These are phyloP conservation scores for Tympanoctomys barrerae DNA, from an alignment of 2,797 vertebrate genomes.

Conservation along the genomic window DNA sequence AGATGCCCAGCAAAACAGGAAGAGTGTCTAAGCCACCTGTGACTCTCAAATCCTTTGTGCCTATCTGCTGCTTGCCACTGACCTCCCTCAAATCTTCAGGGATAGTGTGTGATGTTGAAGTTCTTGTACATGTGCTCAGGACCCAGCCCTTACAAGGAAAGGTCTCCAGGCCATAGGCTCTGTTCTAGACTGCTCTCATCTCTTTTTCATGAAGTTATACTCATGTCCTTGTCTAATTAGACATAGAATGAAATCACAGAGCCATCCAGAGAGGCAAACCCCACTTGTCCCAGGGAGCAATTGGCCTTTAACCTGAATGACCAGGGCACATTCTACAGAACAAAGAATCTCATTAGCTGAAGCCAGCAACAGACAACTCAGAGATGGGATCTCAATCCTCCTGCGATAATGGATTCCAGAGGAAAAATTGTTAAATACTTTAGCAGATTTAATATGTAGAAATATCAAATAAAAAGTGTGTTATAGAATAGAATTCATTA, in stretches of 20 bases:
- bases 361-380: background rate
- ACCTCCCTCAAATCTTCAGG: background rate
- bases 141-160: background rate
- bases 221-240: constrained; percentile 2
- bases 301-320: constrained; percentile 21
- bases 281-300: background rate
- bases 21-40: background rate
- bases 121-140: background rate
- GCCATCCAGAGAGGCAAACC: background rate
- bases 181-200: background rate
- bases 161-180: background rate
- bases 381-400: constrained; percentile 41
- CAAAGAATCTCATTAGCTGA: background rate
- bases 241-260: constrained; percentile 59
- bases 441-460: constrained; percentile 79
- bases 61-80: accelerated
- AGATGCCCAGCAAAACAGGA: background rate
- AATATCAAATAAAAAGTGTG: constrained; percentile 76
- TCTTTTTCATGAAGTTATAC: background rate
- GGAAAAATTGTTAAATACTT: constrained; percentile 68
- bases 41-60: background rate
- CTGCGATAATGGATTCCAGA: constrained; percentile 73
- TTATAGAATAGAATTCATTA: constrained; percentile 76
- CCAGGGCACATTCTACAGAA: background rate
- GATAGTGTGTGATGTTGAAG: background rate